Conservation (phyloP, 30 jellyfish, hydroid and myxozoan species). For the Hydractinia echinata region DNA sequence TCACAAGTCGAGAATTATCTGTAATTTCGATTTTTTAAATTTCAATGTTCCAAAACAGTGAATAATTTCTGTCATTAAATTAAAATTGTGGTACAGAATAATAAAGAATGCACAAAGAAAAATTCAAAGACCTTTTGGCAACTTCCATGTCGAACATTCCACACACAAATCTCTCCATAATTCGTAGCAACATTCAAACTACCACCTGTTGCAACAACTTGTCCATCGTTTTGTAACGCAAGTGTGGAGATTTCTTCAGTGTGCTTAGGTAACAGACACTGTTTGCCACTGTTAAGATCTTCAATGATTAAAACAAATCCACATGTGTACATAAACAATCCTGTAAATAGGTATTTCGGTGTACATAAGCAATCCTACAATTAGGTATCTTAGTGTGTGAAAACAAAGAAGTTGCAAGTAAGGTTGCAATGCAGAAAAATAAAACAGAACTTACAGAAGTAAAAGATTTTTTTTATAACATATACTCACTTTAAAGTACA, state of each 20-base stretch:
- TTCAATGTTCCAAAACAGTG: no score
- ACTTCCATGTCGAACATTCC: constrained; percentile 64
- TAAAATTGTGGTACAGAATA: no score
- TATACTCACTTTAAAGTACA: no score
- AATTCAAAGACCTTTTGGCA: constrained; percentile 43
- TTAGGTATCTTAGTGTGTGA: background rate
- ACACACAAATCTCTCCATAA: constrained; percentile 54
- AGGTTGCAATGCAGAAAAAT: background rate
- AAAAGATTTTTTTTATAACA: no score
- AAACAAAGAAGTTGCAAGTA: background rate
- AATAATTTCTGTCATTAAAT: no score
- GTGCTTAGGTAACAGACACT: constrained; percentile 49
- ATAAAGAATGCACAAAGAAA: no score
- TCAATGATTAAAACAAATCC: constrained; percentile 73
- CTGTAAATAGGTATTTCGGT: constrained; percentile 20
- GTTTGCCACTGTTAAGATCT: constrained; percentile 62
- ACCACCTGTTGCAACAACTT: constrained; percentile 75
- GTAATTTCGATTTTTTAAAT: no score
- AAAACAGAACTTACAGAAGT: background rate
- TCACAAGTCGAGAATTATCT: no score
- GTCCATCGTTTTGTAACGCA: constrained; percentile 84
- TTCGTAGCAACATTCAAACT: constrained; percentile 39
- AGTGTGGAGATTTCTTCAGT: constrained; percentile 75
- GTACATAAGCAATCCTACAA: background rate
- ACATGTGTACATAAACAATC: constrained; percentile 63